A percentile compares a stretch with the other conserved stretches of the same genome.
These are phyloP conservation scores for Limenitis camilla DNA, from an alignment of 2,888 invertebrate species.

Conservation along the genomic window DNA sequence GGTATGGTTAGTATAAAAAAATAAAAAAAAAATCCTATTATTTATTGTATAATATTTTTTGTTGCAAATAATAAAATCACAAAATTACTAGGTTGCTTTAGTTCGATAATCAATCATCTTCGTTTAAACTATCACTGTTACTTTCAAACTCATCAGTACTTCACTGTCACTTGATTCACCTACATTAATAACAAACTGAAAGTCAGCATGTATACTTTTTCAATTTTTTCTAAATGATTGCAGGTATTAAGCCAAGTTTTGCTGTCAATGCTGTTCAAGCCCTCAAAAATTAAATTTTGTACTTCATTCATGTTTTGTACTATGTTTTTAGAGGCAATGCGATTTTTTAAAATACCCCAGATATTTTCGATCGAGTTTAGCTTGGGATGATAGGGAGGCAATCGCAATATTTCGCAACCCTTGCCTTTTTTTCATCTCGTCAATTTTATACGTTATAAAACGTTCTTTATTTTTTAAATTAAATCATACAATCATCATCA, in stretches of 20 bases:
- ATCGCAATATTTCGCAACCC: slow-evolving; percentile 18
- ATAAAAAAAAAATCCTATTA: no score
- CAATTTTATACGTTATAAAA: slow-evolving; percentile 19
- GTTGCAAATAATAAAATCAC: no score
- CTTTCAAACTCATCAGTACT: neutral
- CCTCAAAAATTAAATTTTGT: neutral
- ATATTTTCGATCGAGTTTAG: slow-evolving; percentile 23
- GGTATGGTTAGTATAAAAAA: no score
- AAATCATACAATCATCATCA: slow-evolving; percentile 18
- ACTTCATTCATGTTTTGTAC: slow-evolving; percentile 18
- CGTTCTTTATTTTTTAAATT: slow-evolving; percentile 10
- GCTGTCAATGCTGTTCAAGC: neutral
- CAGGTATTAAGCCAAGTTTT: slow-evolving; percentile 12
- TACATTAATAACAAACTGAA: slow-evolving; percentile 6
- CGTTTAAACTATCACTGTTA: neutral
- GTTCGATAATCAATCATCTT: no score
- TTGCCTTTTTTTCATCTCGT: slow-evolving; percentile 17
- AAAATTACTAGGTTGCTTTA: no score
- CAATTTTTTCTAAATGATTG: slow-evolving; percentile 13
- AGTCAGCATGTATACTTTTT: slow-evolving; percentile 8
- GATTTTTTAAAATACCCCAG: slow-evolving; percentile 22
- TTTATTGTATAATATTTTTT: no score
- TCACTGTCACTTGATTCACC: neutral
- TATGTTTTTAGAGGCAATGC: slow-evolving; percentile 15
- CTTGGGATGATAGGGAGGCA: slow-evolving; percentile 23